Evolutionary conservation across 2,888 invertebrate genomes (phyloP), one percentile per base, ranked within the genome.

Genomic region (Dascillus cervinus): DNA sequence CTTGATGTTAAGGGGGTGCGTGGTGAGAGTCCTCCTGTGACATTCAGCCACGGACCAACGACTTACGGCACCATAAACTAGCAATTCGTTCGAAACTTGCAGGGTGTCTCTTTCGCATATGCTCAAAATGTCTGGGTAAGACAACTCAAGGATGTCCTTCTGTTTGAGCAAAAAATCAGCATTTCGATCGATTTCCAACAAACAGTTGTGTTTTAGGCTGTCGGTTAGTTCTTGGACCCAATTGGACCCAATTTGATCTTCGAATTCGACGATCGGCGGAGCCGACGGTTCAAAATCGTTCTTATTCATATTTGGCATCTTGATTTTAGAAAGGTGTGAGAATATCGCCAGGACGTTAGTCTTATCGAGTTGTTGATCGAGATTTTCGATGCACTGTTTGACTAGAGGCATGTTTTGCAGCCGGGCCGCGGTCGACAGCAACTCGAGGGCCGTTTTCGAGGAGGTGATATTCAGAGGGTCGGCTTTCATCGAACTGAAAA

Each of bases 351-450:
- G 68, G 1, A 80, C 82, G 27, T 77, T 82, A 10, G 71, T 69
- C 3, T 72, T 68, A 34, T 71, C 72, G 14, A 86, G 60, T 57
- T 79, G 73, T 32, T 69, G 69, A 43, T 77, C 77, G 21, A 87
- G 68, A 32, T 76, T 78, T 14, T 72, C 66, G 12, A 81, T 75
- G 52, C 84, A 84, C 34, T 76, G 69, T 40, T 75, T 72, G 2
- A 79, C 79, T 28, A 87, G 67, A 11, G 75, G 77, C 3, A 77
- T 72, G 47, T 85, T 80, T 24, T 82, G 67, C 54, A 84, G 81
- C 52, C 81, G 79, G 54, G 83, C 78, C 11, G 84, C 82, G 2
- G 81, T 80, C 42, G 80, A 77, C 13, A 87, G 71, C 0, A 85
- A 74, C 20, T 75, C 72, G 12, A 86, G 67, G 3, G 83, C 82